Evolutionary conservation across 2,888 invertebrate species (phyloP).

Genomic region (Arge pagana): DNA sequence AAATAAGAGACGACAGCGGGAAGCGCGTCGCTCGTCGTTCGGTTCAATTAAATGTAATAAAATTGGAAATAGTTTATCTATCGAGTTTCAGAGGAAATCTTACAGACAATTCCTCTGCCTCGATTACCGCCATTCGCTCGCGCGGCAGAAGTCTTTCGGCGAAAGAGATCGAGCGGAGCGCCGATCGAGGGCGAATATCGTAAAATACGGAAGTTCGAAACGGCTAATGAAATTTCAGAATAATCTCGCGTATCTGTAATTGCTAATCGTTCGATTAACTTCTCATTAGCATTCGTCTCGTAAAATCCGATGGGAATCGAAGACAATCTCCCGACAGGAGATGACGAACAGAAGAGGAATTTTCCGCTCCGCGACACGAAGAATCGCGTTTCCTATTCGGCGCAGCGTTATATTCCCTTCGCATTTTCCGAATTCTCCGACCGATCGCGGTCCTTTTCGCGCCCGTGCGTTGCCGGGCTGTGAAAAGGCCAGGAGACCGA

Average conservation of each 20-base stretch:
- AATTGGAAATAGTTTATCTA: neutral
- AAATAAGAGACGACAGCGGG: slow-evolving; percentile 29
- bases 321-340: slow-evolving; percentile 59
- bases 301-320: neutral
- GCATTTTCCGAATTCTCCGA: too few relatives aligned
- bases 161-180: too few relatives aligned
- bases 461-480: too few relatives aligned
- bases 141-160: too few relatives aligned
- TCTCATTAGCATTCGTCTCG: slow-evolving; percentile 32
- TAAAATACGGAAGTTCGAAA: too few relatives aligned
- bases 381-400: slow-evolving; percentile 11
- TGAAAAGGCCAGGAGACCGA: too few relatives aligned
- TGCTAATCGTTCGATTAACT: slow-evolving; percentile 51
- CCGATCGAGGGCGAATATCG: too few relatives aligned
- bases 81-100: slow-evolving; percentile 9
- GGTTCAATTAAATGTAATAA: too few relatives aligned
- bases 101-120: slow-evolving; percentile 8
- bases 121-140: too few relatives aligned
- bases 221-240: slow-evolving; percentile 56
- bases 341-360: slow-evolving; percentile 41
- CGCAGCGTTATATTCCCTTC: too few relatives aligned
- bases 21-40: slow-evolving; percentile 23
- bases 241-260: slow-evolving; percentile 54
- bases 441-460: too few relatives aligned
- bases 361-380: slow-evolving; percentile 4